These are phyloP conservation scores for Neelides folsomi DNA, from an alignment of 2,888 invertebrate genomes.

Conservation along the genomic window DNA sequence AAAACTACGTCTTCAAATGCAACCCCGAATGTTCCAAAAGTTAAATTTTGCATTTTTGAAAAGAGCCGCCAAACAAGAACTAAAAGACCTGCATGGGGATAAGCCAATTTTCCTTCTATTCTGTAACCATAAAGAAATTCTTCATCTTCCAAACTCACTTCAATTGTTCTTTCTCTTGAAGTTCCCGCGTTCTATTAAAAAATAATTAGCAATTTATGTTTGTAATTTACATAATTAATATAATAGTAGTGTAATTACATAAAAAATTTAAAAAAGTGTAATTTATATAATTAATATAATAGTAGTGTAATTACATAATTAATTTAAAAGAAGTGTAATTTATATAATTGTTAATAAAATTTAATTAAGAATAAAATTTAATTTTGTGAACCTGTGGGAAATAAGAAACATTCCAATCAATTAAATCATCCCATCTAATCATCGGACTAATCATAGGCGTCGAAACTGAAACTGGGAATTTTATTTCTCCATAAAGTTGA, in stretches of 20 bases:
- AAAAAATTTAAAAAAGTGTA: no score
- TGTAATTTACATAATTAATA: no score
- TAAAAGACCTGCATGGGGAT: conserved; percentile 89
- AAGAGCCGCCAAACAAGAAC: conserved; percentile 65
- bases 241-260: no score
- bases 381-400: background rate
- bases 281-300: no score
- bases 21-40: conserved; percentile 57
- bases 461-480: conserved; percentile 70
- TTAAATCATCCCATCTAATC: conserved; percentile 71
- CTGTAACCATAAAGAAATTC: conserved; percentile 65
- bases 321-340: no score
- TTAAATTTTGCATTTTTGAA: conserved; percentile 53
- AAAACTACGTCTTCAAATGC: conserved; percentile 74
- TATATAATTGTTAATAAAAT: no score
- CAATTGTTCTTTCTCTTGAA: conserved; percentile 5
- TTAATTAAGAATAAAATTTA: background rate
- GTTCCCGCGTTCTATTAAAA: background rate
- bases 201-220: no score
- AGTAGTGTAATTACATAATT: no score
- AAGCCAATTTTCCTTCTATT: conserved; percentile 78
- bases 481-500: conserved; percentile 58
- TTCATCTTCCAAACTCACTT: conserved; percentile 41
- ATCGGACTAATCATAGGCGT: conserved; percentile 72
- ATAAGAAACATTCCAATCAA: conserved; percentile 4